Base-by-base conservation (phyloP, 2,888 invertebrate genomes). In the Lapara coniferarum region DNA sequence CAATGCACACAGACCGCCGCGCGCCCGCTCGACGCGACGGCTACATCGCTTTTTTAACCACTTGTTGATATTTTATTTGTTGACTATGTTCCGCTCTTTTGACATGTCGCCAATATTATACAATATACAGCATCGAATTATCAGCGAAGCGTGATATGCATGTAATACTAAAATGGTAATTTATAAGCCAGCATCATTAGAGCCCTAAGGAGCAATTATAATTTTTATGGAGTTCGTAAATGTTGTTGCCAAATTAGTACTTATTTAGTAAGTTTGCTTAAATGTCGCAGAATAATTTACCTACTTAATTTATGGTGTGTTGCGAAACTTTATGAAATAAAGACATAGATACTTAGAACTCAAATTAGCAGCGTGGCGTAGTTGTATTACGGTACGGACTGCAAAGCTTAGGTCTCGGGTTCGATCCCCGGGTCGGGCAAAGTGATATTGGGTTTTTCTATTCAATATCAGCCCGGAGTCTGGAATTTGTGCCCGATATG, bases 11-110 rank as follows among this genome's bases (percentile, higher is more conserved):
- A 63, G 63, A 10, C 63, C 79, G 77, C 78, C 71, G 70, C 66
- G 71, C 71, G 75, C 72, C 75, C 71, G 68, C 67, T 44, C 71
- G 81, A 75, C 83, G 81, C 82, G 80, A 80, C 82, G 71, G 51
- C 25, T 56, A 44, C 37, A 55, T 59, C 12, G 30, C 14, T 63
- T 69, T 69, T 67, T 68, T 58, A 37, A 68, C 52, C 44, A 19
- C 53, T 53, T 19, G 37, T 63, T 19, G 30, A 53, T 14, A 14
- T 8, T 7, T 44, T 59, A 44, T 44, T 59, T 57, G 25, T n/a
- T 59, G n/a, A 44, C 44, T n/a, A 44, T 44, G 4, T 25, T 37
- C 30, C 30, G 37, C 37, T n/a, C 37, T 58, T n/a, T 37, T 58
- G 14, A 53, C 6, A 6, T 19, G 55, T 19, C 19, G 10, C 55